These are phyloP conservation scores for Colostygia pectinataria DNA, from an alignment of 2,888 invertebrate species.

Conservation along the genomic window DNA sequence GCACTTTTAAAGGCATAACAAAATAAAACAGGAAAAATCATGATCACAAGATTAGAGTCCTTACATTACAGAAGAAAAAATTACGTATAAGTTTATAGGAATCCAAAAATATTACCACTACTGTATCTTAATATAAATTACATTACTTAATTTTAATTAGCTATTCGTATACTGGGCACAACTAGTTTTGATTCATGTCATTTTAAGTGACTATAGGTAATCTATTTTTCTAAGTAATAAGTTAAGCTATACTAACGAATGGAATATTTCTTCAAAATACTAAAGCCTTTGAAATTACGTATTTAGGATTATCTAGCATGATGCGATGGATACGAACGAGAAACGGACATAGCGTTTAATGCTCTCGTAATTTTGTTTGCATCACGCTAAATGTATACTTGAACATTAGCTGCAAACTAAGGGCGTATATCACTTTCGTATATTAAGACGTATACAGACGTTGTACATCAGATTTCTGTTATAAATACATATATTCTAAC, in stretches of 20 bases:
- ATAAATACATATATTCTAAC: constrained; percentile 60
- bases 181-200: constrained; percentile 82
- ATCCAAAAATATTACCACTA: constrained; percentile 82
- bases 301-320: constrained; percentile 65
- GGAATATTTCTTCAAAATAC: constrained; percentile 74
- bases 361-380: constrained; percentile 35
- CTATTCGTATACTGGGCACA: constrained; percentile 84
- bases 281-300: constrained; percentile 81
- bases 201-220: constrained; percentile 80
- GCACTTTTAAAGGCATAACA: constrained; percentile 66
- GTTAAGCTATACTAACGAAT: constrained; percentile 81
- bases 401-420: constrained; percentile 51
- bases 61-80: constrained; percentile 63
- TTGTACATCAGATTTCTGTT: constrained; percentile 80
- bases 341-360: constrained; percentile 3
- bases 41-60: constrained; percentile 31
- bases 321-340: constrained; percentile 39
- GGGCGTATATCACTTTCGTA: constrained; percentile 51
- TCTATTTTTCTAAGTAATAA: constrained; percentile 78
- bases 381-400: constrained; percentile 53
- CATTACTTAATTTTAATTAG: constrained; percentile 72
- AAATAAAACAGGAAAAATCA: constrained; percentile 66
- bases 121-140: constrained; percentile 82
- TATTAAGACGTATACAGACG: constrained; percentile 78
- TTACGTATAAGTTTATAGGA: constrained; percentile 83